Evolutionary conservation across 2,797 vertebrate species (phyloP).

Genomic region (Pelochelys cantorii): DNA sequence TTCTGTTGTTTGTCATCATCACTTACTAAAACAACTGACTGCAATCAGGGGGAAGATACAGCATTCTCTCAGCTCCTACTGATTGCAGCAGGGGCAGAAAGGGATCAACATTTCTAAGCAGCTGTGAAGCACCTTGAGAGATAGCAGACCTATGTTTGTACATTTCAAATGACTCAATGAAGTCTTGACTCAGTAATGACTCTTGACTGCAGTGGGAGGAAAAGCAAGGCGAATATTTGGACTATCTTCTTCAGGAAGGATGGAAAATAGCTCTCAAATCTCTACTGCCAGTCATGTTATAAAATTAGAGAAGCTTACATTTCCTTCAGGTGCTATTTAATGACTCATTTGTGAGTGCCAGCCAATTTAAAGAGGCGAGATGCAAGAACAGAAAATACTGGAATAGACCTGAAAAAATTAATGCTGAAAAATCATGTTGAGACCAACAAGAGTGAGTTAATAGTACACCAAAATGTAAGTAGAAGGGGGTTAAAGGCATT

Average conservation of each 20-base stretch:
- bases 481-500: not conserved
- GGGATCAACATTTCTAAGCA: not conserved
- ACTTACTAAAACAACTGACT: not conserved
- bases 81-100: not conserved
- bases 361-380: not conserved
- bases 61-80: not conserved
- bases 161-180: not conserved
- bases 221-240: not conserved
- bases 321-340: not conserved
- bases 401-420: not conserved
- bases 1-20: too few relatives aligned
- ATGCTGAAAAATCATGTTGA: constrained; percentile 3
- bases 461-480: not conserved
- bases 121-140: not conserved
- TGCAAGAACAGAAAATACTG: not conserved
- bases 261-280: not conserved
- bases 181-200: not conserved
- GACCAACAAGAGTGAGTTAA: not conserved
- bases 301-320: not conserved
- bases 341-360: not conserved
- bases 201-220: not conserved
- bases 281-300: not conserved
- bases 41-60: not conserved
- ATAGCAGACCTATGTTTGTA: not conserved
- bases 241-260: not conserved